Percentiles rank a stretch among this genome's conserved stretches.
Evolutionary conservation across 2,113 vertebrate species (phyloP).

Genomic region (Tyto alba): DNA sequence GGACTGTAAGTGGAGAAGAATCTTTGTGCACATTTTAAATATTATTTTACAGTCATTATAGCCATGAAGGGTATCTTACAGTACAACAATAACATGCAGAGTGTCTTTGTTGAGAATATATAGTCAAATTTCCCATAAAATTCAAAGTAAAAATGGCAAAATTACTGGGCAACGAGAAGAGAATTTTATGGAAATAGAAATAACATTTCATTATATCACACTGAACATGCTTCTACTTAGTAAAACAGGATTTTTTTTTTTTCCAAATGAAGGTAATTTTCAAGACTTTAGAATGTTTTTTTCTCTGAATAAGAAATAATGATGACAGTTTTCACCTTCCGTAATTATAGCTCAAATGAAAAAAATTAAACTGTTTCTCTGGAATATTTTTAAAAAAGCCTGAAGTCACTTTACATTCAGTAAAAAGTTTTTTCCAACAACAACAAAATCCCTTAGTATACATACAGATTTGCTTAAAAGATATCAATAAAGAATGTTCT

Average conservation of each 20-base stretch:
- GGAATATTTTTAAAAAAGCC: neutral
- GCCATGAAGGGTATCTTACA: neutral
- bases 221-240: neutral
- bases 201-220: neutral
- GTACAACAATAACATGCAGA: neutral
- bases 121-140: neutral
- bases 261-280: neutral
- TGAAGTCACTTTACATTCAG: neutral
- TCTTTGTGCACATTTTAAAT: neutral
- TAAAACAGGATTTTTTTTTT: neutral
- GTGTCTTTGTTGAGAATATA: neutral
- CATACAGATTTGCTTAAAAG: neutral
- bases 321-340: neutral
- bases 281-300: neutral
- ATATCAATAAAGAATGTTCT: neutral
- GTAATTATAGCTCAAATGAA: neutral
- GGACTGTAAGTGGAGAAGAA: neutral
- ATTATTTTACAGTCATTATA: neutral
- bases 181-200: neutral
- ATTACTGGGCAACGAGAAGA: neutral
- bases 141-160: neutral
- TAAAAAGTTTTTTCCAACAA: neutral
- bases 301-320: neutral
- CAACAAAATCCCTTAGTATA: neutral
- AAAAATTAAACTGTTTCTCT: neutral